Conservation (phyloP, 1,140 invertebrate species). For the Linepithema humile region DNA sequence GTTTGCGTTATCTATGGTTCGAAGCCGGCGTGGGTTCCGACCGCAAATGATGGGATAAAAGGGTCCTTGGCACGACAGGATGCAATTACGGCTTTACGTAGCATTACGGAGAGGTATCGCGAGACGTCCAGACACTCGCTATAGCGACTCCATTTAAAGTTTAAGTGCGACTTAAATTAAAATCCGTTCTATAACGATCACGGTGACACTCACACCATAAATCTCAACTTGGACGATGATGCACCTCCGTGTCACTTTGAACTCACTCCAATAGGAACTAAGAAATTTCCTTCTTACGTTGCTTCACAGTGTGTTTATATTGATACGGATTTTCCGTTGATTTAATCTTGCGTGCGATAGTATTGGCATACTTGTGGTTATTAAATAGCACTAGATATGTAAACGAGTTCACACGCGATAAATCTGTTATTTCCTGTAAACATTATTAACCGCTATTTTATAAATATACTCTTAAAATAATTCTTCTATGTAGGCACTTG, state of each 20-base stretch:
- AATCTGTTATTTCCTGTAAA: too few species aligned
- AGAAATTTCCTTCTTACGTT: neutral
- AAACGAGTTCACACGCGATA: too few species aligned
- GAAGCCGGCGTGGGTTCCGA: conserved; percentile 44
- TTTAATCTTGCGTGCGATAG: neutral
- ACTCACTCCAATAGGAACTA: too few species aligned
- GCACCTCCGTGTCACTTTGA: neutral
- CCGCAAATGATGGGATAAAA: conserved; percentile 58
- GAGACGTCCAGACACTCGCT: conserved; percentile 4
- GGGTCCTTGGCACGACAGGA: conserved; percentile 51
- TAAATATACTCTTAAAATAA: too few species aligned
- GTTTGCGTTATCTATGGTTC: conserved; percentile 47
- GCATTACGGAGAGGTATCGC: conserved; percentile 19
- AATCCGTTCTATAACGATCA: conserved; percentile 35
- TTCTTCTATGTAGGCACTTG: too few species aligned
- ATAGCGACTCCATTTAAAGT: conserved; percentile 51
- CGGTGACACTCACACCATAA: conserved; percentile 28
- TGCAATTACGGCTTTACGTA: conserved; percentile 47
- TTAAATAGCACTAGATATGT: too few species aligned
- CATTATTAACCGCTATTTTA: too few species aligned
- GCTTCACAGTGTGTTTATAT: neutral
- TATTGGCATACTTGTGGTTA: too few species aligned
- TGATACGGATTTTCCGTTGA: neutral
- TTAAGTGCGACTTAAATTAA: conserved; percentile 54
- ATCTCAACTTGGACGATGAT: neutral